Evolutionary conservation across 2,113 vertebrate species (phyloP), one percentile per base, ranked within the genome.

Genomic region (Natator depressus): DNA sequence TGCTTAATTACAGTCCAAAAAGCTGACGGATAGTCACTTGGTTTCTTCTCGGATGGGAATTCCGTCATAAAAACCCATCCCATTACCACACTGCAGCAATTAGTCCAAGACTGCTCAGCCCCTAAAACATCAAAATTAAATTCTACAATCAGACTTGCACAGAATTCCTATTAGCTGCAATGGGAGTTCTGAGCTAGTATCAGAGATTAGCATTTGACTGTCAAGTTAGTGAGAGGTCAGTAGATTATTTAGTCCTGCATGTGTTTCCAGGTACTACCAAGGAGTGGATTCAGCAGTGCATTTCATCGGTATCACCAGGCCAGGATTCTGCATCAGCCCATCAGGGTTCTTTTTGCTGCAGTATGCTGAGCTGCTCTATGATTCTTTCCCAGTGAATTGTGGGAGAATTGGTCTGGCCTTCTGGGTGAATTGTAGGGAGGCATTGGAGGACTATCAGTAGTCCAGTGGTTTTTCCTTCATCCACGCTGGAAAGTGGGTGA

Each of bases 1-100:
- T 75, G n/a, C 38, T 80, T 75, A 49, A 19, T 75, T 19, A 93
- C 79, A 89, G 35, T 80, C 76, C 38, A 89, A 62, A 93, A 82
- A 7, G 19, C 47, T 65, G 22, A 35, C 55, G 38, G 87, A 88
- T 10, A 31, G 35, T 80, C 49, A 53, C 25, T 86, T 20, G 47
- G 83, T 93, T 24, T 10, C 91, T 87, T 83, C 42, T 57, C 3
- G 54, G 50, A 12, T 57, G 27, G 7, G 29, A 19, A 85, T 85
- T 87, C 57, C 87, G 47, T 76, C 76, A 50, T 89, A 16, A 87
- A 94, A 72, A 46, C 47, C 12, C 76, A 72, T 59, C 22, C 17
- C 27, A 35, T 13, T 12, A 3, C 5, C 10, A 78, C 59, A 42
- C 38, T 76, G 7, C n/a, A 84, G 82, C 76, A 89, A 69, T 31